Base-by-base conservation (phyloP, 2,113 vertebrate species). In the Danionella cerebrum region DNA sequence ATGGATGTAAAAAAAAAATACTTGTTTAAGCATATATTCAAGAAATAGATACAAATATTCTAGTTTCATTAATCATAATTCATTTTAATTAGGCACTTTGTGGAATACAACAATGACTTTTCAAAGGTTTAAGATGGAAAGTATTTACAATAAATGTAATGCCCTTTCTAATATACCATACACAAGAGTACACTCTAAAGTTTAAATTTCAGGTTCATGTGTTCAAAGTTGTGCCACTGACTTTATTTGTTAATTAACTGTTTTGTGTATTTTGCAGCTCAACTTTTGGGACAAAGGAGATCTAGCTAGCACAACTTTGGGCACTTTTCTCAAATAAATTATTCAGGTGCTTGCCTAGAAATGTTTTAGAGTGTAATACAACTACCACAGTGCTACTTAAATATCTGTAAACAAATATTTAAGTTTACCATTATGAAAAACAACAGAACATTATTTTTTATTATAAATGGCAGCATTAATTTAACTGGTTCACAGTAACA, bases 31-130 rank as follows among this genome's bases (percentile, higher is more conserved):
- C 36, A 57, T 16, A 31, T 11, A 31, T 27, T 50, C 18, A 11
- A 18, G 7, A n/a, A 21, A 13, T 5, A 31, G 7, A 44, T 57
- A 1, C 33, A 35, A 16, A 25, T 58, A 36, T 41, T 58, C 12
- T 41, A 42, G 22, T 7, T n/a, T 29, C 14, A 27, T 59, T 59
- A 59, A 60, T 67, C 52, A 24, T 55, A 70, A 68, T 55, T 68
- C 35, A 44, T 69, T 75, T 89, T 84, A 87, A 84, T 88, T 71
- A 85, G 86, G 84, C 84, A 87, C 88, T 85, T 85, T 73, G 45
- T 82, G 74, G 77, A 83, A 83, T 6, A 38, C 53, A 67, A 29
- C 44, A 22, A 59, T 53, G 69, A n/a, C n/a, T n/a, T 72, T 65
- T 55, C 74, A 75, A 64, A 71, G 62, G 39, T 55, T 50, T 70